Percentiles rank a stretch among this genome's conserved stretches.
Conservation (phyloP, 2,888 invertebrate species). For the Ophion obscuratus region DNA sequence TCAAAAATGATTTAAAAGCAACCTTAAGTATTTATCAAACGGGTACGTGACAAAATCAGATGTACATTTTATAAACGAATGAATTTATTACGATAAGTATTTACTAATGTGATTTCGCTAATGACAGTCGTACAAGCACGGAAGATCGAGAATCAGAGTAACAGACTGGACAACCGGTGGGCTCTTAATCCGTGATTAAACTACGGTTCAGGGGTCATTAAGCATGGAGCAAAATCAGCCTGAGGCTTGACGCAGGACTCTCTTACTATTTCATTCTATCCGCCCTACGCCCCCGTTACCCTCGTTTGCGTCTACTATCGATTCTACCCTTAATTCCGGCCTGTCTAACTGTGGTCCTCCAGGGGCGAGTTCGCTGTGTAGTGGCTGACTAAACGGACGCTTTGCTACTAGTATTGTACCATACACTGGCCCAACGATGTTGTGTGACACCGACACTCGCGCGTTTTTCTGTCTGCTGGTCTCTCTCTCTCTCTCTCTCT, state of each 20-base stretch:
- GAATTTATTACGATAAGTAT: conserved; percentile 2
- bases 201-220: conserved; percentile 81
- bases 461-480: conserved; percentile 28
- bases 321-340: conserved; percentile 78
- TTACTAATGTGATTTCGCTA: conserved; percentile 5
- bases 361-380: conserved; percentile 48
- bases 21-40: neutral
- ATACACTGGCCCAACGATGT: conserved; percentile 58
- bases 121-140: conserved; percentile 20
- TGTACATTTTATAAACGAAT: neutral
- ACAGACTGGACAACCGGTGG: conserved; percentile 69
- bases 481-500: conserved; percentile 23
- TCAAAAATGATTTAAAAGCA: too few relatives aligned
- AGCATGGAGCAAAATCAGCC: conserved; percentile 79
- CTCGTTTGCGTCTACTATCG: conserved; percentile 74
- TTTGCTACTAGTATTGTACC: conserved; percentile 69
- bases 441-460: neutral
- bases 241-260: conserved; percentile 75
- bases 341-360: conserved; percentile 75
- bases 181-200: conserved; percentile 82
- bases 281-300: conserved; percentile 53
- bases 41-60: neutral
- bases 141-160: conserved; percentile 14
- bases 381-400: conserved; percentile 72
- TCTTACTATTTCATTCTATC: conserved; percentile 75